Percentiles rank a stretch among this genome's conserved stretches.
Conservation (phyloP, 2,797 vertebrate species). For the Tadarida brasiliensis region DNA sequence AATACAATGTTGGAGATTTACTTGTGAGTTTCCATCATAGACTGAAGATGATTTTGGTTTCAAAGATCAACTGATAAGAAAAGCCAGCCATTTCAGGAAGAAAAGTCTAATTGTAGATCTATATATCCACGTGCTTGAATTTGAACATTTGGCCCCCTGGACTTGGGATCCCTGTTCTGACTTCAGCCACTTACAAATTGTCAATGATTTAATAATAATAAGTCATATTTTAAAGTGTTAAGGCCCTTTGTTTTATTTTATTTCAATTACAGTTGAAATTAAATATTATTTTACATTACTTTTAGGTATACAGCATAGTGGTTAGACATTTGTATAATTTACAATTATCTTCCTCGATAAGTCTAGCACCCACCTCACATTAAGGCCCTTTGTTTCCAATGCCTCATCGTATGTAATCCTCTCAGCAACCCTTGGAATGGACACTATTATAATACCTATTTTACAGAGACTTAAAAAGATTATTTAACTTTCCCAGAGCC, state of each 20-base stretch:
- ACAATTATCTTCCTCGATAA: not conserved
- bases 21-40: not conserved
- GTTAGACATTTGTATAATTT: not conserved
- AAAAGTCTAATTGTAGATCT: not conserved
- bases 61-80: not conserved
- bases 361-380: not conserved
- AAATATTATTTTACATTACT: not conserved
- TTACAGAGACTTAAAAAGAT: conserved; percentile 26
- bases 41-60: conserved; percentile 20
- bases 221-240: not conserved
- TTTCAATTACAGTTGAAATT: not conserved
- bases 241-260: not conserved
- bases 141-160: not conserved
- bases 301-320: not conserved
- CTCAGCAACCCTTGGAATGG: not conserved
- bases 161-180: not conserved
- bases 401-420: conserved; percentile 4
- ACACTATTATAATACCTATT: not conserved
- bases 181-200: not conserved
- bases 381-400: not conserved
- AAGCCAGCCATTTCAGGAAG: not conserved
- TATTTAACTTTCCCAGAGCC: conserved; percentile 32
- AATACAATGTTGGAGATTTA: not conserved
- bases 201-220: not conserved
- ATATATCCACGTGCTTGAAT: not conserved